Evolutionary conservation across 1,140 invertebrate species (phyloP), one percentile per base, ranked within the genome.

Genomic region (Drosophila fuyamai): DNA sequence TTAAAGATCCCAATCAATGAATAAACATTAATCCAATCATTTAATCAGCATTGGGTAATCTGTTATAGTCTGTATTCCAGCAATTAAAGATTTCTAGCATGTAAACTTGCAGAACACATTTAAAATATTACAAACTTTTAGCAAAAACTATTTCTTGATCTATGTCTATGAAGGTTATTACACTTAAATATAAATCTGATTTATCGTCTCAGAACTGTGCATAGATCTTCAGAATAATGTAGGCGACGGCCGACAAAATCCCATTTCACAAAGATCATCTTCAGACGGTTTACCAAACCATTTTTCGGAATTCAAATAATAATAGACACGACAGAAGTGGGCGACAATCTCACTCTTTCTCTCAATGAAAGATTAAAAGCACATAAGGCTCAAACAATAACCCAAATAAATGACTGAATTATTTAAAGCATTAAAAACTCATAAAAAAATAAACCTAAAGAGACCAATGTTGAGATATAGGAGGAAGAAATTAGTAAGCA

Each of bases 331-430:
- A 32, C 13, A 35, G 1, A 23, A 53, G 71, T 76, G 47, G 73
- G 71, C 55, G 61, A 44, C 48, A 51, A 40, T 40, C 41, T 50
- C 29, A 10, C 12, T n/a, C 9, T 16, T 59, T 14, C 18, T 27
- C 38, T 55, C 10, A 9, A 53, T 59, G 32, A 81, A 75, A 73
- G 74, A 78, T 78, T 80, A 80, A 68, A 67, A 67, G 2, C 23
- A 43, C n/a, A 79, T 77, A 62, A 71, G 68, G 41, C n/a, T 23
- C 44, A 43, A 78, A 66, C 59, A 81, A 71, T 85, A 74, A 77
- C 59, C 56, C 51, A 70, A 85, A 70, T 62, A 75, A 78, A 63
- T 65, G 59, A 46, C 41, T 53, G 55, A 82, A 79, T 61, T 38
- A 66, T 65, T 61, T 63, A 59, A 57, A 68, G 57, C 44, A 77